phyloP scores from a whole-genome alignment of 1,140 invertebrate genomes.

The Zophobas atratus region DNA sequence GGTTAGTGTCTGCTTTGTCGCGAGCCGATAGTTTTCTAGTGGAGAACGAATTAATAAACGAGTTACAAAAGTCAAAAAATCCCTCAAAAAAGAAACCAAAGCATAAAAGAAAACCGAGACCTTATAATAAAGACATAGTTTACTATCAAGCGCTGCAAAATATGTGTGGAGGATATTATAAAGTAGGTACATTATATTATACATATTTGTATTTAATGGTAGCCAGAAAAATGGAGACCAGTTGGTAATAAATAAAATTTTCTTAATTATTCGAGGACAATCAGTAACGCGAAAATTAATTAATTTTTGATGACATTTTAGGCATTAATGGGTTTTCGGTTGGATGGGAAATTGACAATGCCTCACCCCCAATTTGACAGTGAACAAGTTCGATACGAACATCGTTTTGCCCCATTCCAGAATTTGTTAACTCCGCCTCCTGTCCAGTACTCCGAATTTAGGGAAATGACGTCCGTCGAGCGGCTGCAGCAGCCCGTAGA shows the following conservation, averaged over 20 bases:
- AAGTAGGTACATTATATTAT: slow-evolving; percentile 72
- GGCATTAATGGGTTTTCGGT: slow-evolving; percentile 81
- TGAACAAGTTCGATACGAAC: slow-evolving; percentile 95
- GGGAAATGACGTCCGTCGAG: slow-evolving; percentile 72
- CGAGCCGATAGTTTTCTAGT: slow-evolving; percentile 88
- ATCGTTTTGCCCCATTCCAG: slow-evolving; percentile 92
- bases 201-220: too few relatives aligned
- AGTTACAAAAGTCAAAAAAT: slow-evolving; percentile 72
- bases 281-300: too few relatives aligned
- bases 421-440: slow-evolving; percentile 90
- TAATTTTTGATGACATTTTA: slow-evolving; percentile 65
- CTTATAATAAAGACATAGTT: slow-evolving; percentile 86
- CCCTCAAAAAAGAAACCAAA: slow-evolving; percentile 82
- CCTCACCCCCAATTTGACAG: slow-evolving; percentile 92
- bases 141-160: slow-evolving; percentile 93
- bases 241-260: too few relatives aligned
- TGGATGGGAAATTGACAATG: slow-evolving; percentile 81
- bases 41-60: slow-evolving; percentile 81
- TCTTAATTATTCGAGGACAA: too few relatives aligned
- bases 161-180: slow-evolving; percentile 96
- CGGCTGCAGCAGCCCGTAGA: slow-evolving; percentile 68
- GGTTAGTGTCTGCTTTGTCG: slow-evolving; percentile 91
- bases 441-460: slow-evolving; percentile 74
- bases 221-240: too few relatives aligned
- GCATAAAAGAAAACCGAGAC: slow-evolving; percentile 80